Conservation (phyloP, 1,140 invertebrate species). For the Tetraneura akinire region DNA sequence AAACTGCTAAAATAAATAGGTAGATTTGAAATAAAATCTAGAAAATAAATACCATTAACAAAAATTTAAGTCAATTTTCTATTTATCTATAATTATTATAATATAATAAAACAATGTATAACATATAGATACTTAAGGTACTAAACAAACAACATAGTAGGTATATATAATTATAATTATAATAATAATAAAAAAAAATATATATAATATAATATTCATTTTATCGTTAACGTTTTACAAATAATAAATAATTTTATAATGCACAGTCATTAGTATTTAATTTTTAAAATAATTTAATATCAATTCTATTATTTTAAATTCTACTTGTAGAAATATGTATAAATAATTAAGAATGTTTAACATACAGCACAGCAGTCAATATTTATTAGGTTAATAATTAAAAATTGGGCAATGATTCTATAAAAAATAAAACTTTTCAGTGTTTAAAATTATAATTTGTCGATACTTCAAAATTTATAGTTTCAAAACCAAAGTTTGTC, state of each 20-base stretch:
- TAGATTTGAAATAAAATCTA: not conserved
- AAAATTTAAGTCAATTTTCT: slow-evolving; percentile 30
- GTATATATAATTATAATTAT: slow-evolving; percentile 12
- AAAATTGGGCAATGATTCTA: not conserved
- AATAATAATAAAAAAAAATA: not conserved
- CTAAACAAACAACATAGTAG: slow-evolving; percentile 13
- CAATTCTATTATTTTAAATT: not conserved
- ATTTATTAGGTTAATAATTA: too few species aligned
- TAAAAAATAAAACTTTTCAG: not conserved
- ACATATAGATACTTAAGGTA: slow-evolving; percentile 13
- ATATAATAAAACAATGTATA: slow-evolving; percentile 22
- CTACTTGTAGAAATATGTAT: slow-evolving; percentile 5
- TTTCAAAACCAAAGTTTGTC: too few species aligned
- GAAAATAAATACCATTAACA: not conserved
- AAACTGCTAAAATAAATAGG: too few species aligned
- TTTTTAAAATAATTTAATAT: too few species aligned
- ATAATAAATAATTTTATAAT: not conserved
- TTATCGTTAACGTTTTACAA: slow-evolving; percentile 7
- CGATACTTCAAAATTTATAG: too few species aligned
- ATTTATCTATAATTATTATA: slow-evolving; percentile 33
- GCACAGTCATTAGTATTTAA: too few species aligned
- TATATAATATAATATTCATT: not conserved
- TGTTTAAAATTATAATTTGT: slow-evolving; percentile 7
- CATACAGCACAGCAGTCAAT: not conserved
- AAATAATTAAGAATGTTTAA: not conserved